Base-by-base conservation (phyloP, 1,140 invertebrate species). In the Acromyrmex echinatior region DNA sequence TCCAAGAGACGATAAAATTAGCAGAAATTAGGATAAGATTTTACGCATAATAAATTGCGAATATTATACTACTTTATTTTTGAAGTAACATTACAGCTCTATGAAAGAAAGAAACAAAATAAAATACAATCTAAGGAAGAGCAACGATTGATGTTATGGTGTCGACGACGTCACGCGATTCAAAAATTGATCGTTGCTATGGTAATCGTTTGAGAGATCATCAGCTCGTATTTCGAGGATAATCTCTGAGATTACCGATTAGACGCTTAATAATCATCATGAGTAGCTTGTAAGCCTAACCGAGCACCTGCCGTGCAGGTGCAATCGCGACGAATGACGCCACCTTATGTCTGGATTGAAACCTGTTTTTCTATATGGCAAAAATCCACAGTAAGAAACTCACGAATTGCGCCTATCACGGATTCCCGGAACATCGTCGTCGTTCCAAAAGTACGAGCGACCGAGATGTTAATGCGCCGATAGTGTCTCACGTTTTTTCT, bases 221-320 rank as follows among this genome's bases (percentile, higher is more conserved):
- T 51, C 51, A 73, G 51, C 7, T 12, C 63, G 71, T 39, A 18
- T 77, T 71, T 62, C 28, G 65, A 53, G 76, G 80, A 77, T 89
- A 89, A 87, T 77, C 21, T 62, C 25, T 12, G 31, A 66, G 86
- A 87, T 88, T 81, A 81, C 56, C 66, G 80, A 91, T 91, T 91
- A 89, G 86, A 82, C 70, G 86, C 80, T 89, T 86, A 84, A 71
- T 79, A 84, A 91, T 89, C 78, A 51, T 79, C 77, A 86, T 84
- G 68, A 81, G 45, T 56, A 62, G 62, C 60, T 60, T 58, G 39
- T 76, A 77, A 77, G 63, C 0, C 56, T 53, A n/a, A 35, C 49
- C 62, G 56, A 56, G 89, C 92, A 93, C 91, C 93, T 93, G 92
- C 89, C 86, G 71, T 68, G 91, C 93, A 92, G 92, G 93, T 93